Base-by-base conservation (phyloP, 2,888 invertebrate genomes). In the Xestia sexstrigata region DNA sequence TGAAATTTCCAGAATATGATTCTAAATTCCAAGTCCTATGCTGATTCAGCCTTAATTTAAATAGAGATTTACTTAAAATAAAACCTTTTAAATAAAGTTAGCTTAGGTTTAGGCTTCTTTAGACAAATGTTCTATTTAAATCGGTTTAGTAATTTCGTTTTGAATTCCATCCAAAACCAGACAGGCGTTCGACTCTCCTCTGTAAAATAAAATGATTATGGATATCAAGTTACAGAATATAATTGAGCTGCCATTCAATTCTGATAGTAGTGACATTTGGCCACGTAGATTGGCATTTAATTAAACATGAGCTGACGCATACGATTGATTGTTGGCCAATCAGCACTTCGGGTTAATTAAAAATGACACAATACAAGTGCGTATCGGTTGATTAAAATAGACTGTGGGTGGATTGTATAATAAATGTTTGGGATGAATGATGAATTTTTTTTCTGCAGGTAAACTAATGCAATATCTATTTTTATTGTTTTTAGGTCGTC, bases 231-330 rank as follows among this genome's bases (percentile, higher is more conserved):
- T 72, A 30, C 78, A 23, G 42, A 72, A 26, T 55, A 63, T 70
- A 73, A 72, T 76, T 81, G 73, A 79, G 74, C 39, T 83, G 79
- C 26, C 83, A 68, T 42, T n/a, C 35, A 13, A 78, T 63, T 71
- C 79, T 15, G 67, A 67, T 60, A 70, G 71, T 66, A 66, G 65
- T 70, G 81, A 65, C 74, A 79, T 66, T 78, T 39, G 35, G 66
- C n/a, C 35, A 62, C 49, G 45, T 45, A 80, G 82, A 85, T 82
- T 85, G 82, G 68, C 78, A 42, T 78, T 81, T 82, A 85, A 83
- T 85, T 85, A 82, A 83, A 68, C 69, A 65, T 26, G 20, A 70
- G 70, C 47, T 76, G 66, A 73, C 35, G 47, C n/a, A 55, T 73
- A 35, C 62, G 47, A 82, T 68, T 69, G 68, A 82, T 74, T 82